These are phyloP conservation scores for Pantherophis guttatus DNA, from an alignment of 2,113 vertebrate species.

Conservation along the genomic window DNA sequence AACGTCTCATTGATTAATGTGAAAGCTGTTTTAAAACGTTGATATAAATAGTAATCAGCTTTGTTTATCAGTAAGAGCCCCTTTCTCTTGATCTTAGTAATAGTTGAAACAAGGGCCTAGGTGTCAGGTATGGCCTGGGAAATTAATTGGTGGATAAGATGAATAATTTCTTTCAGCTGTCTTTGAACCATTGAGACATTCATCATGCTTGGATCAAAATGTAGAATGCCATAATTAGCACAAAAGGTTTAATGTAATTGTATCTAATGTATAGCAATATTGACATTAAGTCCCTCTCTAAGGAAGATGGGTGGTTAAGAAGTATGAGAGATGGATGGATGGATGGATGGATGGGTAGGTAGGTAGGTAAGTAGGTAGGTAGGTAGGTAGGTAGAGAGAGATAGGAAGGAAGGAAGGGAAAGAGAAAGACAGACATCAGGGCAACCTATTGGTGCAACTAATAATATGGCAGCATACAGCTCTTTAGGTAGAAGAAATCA, in stretches of 20 bases:
- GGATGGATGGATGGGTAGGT: no score
- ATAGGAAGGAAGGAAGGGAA: no score
- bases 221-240: not conserved
- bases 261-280: not conserved
- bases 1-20: not conserved
- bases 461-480: not conserved
- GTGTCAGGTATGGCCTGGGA: not conserved
- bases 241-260: not conserved
- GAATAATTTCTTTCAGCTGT: not conserved
- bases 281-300: not conserved
- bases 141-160: not conserved
- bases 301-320: not conserved
- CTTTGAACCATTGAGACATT: not conserved
- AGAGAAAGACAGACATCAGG: not conserved
- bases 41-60: not conserved
- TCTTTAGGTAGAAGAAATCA: not conserved
- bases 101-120: not conserved
- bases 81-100: not conserved
- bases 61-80: not conserved
- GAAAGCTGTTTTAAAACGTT: not conserved
- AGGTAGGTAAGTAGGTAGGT: accelerated
- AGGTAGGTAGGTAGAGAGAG: no score
- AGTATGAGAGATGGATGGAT: not conserved
- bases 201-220: not conserved
- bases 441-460: not conserved